A percentile compares a stretch with the other conserved stretches of the same genome.
These are phyloP conservation scores for Bembecia ichneumoniformis DNA, from an alignment of 2,888 invertebrate species.

Conservation along the genomic window DNA sequence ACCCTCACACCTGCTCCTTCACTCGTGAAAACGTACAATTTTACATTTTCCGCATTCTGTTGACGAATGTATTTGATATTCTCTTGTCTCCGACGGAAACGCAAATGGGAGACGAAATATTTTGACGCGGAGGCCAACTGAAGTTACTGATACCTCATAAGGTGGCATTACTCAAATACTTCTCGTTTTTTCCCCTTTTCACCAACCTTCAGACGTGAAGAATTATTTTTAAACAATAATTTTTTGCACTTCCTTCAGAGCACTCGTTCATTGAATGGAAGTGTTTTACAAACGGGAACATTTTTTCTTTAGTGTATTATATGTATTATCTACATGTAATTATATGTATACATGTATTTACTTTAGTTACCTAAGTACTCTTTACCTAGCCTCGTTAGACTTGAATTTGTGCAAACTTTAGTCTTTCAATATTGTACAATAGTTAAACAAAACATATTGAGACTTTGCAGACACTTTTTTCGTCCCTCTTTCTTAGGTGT, in stretches of 20 bases:
- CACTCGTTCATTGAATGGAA: no score
- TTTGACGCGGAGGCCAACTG: conserved; percentile 1
- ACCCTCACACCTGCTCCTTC: conserved; percentile 51
- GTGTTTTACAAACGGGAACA: no score
- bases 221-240: not conserved
- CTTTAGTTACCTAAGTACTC: no score
- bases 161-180: conserved; percentile 8
- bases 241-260: not conserved
- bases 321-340: no score
- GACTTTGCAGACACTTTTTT: no score
- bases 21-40: conserved; percentile 62
- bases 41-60: conserved; percentile 52
- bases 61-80: conserved; percentile 43
- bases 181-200: conserved; percentile 1
- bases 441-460: no score
- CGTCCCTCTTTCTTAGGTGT: no score
- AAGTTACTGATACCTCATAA: conserved; percentile 4
- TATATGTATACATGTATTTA: no score
- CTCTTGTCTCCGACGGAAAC: conserved; percentile 9
- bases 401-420: no score
- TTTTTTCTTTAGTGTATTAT: no score
- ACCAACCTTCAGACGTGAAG: not conserved
- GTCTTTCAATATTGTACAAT: no score
- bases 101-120: not conserved
- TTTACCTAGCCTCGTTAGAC: no score